Conservation (phyloP, 2,797 vertebrate genomes). For the Pangasius djambal region DNA sequence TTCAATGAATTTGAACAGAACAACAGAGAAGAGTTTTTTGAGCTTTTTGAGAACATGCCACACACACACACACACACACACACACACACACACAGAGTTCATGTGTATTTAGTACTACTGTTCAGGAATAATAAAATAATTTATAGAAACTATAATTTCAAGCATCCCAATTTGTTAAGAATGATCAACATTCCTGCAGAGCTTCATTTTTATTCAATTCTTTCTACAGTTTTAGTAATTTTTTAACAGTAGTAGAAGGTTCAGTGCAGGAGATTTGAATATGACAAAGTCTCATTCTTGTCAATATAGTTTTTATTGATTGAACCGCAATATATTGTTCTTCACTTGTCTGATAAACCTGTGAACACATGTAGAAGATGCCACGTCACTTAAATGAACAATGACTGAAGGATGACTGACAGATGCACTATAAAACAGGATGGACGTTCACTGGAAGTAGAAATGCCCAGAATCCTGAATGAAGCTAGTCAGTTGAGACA, state of each 20-base stretch:
- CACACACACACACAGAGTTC: neutral
- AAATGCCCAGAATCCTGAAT: conserved; percentile 31
- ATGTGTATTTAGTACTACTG: neutral
- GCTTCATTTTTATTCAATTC: neutral
- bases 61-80: neutral
- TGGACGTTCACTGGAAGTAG: conserved; percentile 14
- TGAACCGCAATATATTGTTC: neutral
- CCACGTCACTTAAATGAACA: neutral
- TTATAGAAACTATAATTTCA: neutral
- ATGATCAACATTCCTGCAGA: neutral
- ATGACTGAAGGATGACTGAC: conserved; percentile 32
- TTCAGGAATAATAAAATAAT: neutral
- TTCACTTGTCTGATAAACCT: neutral
- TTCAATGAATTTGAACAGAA: conserved; percentile 32
- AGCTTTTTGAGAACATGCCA: conserved; percentile 19
- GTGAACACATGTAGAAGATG: neutral
- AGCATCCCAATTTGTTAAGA: neutral
- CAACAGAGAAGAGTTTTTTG: neutral
- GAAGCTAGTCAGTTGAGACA: conserved; percentile 23
- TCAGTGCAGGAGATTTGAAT: neutral
- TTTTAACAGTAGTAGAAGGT: neutral
- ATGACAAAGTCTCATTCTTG: neutral
- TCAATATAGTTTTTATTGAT: neutral
- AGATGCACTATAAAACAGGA: conserved; percentile 4
- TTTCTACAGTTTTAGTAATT: neutral